Base-by-base conservation (phyloP, 1,140 invertebrate species). In the Planococcus citri region DNA sequence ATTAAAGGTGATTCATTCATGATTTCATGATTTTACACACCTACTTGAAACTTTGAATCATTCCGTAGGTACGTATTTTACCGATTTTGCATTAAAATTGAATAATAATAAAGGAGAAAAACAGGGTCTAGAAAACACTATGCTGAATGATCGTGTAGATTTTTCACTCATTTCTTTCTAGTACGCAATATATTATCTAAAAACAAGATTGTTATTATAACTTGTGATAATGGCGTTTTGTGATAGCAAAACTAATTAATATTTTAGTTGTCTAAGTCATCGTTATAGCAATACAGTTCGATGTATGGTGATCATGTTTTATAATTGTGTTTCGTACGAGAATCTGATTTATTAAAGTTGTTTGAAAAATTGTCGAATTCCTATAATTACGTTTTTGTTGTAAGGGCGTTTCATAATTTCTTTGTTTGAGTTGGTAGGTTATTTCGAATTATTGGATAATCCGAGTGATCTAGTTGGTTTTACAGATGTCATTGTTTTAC, bases 161-260 rank as follows among this genome's bases (percentile, higher is more conserved):
- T 3, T 3, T 3, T 3, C 12, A 3, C 12, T 33, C 3, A 33
- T 33, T 33, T 33, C 12, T 33, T 33, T 6, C 12, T 3, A 33
- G 17, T 51, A 51, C 41, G 41, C 41, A 51, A 51, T 51, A 51
- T 14, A 51, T 51, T 51, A 51, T n/a, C 41, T n/a, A 3, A 51
- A 6, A 51, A 51, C 17, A 51, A 51, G 4, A 20, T 51, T 51
- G n/a, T 20, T 20, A 20, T 51, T 51, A 17, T 12, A 33, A 51
- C 6, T 51, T 64, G 60, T 64, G 60, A 64, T 64, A 64, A 64
- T 64, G 60, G 60, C 60, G 25, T 27, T 64, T 24, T 64, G 22
- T 64, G 60, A 64, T 64, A 64, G 25, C 24, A 60, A 6, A 20
- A 64, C 17, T 64, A 64, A 64, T 64, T 64, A 64, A 10, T 64